Conservation (phyloP, 2,888 invertebrate genomes). For the Folsomia manolachei region DNA sequence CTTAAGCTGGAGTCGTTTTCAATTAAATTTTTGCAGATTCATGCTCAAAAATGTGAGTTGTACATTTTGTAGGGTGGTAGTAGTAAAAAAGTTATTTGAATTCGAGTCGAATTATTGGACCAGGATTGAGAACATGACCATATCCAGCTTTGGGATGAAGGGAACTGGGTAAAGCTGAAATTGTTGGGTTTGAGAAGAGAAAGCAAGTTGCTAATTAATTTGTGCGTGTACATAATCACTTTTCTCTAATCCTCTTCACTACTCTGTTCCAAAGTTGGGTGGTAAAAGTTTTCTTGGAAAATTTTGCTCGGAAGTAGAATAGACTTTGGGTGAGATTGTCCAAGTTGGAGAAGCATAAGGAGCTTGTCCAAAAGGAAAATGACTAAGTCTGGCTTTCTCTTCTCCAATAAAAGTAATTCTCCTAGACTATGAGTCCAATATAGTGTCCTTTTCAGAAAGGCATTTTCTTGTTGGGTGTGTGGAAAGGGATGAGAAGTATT, state of each 20-base stretch:
- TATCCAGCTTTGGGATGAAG: no score
- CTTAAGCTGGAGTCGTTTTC: not conserved
- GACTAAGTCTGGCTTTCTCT: not conserved
- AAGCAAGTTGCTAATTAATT: not conserved
- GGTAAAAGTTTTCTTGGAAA: not conserved
- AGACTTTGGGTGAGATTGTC: not conserved
- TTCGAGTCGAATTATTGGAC: no score
- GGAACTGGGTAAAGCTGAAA: no score
- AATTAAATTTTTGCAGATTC: not conserved
- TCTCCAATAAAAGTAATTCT: not conserved
- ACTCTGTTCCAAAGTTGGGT: not conserved
- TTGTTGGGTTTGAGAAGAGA: no score
- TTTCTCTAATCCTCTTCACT: not conserved
- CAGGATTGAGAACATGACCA: not conserved
- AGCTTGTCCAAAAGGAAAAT: not conserved
- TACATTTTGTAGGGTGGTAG: no score
- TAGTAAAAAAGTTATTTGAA: no score
- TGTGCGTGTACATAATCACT: not conserved
- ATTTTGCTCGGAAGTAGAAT: no score
- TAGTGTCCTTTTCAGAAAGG: no score
- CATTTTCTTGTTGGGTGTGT: not conserved
- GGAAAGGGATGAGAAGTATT: not conserved
- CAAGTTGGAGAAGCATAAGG: not conserved
- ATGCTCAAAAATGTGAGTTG: no score
- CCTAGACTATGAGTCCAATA: not conserved